Evolutionary conservation across 1,140 invertebrate species (phyloP), one percentile per base, ranked within the genome.

Genomic region (Triops longicaudatus): DNA sequence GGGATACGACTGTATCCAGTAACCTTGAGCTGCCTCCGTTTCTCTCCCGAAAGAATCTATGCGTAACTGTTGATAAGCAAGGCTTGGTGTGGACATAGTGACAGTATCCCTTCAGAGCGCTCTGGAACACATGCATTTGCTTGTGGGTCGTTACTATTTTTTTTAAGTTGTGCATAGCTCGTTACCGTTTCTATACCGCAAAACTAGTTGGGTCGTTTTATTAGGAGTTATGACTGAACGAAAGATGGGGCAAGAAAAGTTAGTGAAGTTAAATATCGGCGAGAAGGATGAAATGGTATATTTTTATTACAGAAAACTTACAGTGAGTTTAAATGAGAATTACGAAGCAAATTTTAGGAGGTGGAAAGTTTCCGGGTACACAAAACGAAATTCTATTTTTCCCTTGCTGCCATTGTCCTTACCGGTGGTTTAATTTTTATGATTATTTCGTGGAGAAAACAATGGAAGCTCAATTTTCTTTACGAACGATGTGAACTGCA

Each of bases 401-500:
- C 76, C 10, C 44, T 37, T 41, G 17, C 44, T 22, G 76, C 72
- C 72, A 27, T 77, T 11, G n/a, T 77, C n/a, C 42, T 77, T 12
- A 77, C 76, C 22, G 11, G 37, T 11, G 76, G 76, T 26, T 14
- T 77, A 14, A 42, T 77, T 2, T 44, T 77, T 31, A 26, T 77
- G 26, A 17, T 77, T 14, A 12, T 77, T 26, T 42, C 44, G 11
- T 77, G 76, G 76, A 41, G 41, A 7, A 73, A 74, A 26, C 28
- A 77, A 9, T 41, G 73, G 27, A 77, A 77, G 44, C 37, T 77
- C 26, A 37, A 28, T 26, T 41, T 77, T 17, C 28, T 77, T 27
- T 77, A 77, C 26, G 3, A 77, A 73, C 63, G 73, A 44, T 77
- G 76, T 31, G n/a, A 72, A 28, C 72, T 77, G 12, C n/a, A 43